Percentiles rank a stretch among this genome's conserved stretches.
Evolutionary conservation across 2,888 invertebrate genomes (phyloP).

Genomic region (Apamea epomidion): DNA sequence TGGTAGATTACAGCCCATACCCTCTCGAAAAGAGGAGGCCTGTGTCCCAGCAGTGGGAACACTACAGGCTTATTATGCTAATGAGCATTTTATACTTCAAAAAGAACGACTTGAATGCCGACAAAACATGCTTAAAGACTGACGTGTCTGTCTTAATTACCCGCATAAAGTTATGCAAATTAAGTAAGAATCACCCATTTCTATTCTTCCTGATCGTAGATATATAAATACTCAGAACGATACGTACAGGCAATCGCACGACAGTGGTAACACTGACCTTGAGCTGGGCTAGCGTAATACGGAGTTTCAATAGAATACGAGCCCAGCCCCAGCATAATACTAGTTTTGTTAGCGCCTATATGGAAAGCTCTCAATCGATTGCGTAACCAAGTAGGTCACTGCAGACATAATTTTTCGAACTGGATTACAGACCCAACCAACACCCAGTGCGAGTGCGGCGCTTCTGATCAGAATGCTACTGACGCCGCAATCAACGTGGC

Average conservation of each 20-base stretch:
- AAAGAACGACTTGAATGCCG: neutral
- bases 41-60: too few relatives aligned
- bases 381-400: neutral
- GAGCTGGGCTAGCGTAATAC: neutral
- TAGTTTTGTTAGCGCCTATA: neutral
- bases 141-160: constrained; percentile 15
- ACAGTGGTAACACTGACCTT: neutral
- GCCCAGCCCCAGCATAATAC: neutral
- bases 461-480: neutral
- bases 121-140: neutral
- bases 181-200: constrained; percentile 13
- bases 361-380: neutral
- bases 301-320: neutral
- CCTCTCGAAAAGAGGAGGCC: too few relatives aligned
- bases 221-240: constrained; percentile 15
- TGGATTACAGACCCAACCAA: neutral
- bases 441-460: neutral
- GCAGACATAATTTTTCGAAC: neutral
- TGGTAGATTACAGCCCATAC: too few relatives aligned
- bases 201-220: constrained; percentile 29
- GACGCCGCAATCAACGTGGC: neutral
- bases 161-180: constrained; percentile 20
- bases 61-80: neutral
- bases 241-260: neutral
- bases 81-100: neutral